Percentiles rank a stretch among this genome's conserved stretches.
Conservation (phyloP, 2,113 vertebrate genomes). For the Cygnus buccinator region DNA sequence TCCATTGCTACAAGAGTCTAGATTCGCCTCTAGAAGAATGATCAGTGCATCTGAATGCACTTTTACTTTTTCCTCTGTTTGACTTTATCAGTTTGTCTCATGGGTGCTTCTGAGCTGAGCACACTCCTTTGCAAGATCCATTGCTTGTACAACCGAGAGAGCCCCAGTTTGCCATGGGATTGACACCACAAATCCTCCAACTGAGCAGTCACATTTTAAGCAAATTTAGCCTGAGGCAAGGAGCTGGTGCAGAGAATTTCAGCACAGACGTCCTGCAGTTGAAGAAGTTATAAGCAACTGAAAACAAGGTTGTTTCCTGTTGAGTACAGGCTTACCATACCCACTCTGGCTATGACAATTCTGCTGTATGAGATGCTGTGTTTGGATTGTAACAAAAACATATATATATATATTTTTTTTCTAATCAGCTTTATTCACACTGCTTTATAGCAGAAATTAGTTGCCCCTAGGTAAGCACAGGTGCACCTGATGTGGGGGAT, state of each 20-base stretch:
- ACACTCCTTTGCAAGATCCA: background rate
- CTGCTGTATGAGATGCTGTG: too few relatives aligned
- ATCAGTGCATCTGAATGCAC: background rate
- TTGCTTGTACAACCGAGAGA: background rate
- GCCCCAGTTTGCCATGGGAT: background rate
- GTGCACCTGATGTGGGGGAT: background rate
- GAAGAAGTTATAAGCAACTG: background rate
- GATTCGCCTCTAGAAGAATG: background rate
- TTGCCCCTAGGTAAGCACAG: background rate
- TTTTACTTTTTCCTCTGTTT: background rate
- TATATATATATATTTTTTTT: background rate
- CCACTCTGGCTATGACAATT: accelerated
- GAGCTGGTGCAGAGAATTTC: background rate
- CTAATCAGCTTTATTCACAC: background rate
- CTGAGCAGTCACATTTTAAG: background rate
- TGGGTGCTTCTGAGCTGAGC: background rate
- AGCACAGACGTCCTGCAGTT: background rate
- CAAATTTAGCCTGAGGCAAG: background rate
- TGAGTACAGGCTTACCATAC: background rate
- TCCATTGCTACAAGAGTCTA: background rate
- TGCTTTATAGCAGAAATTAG: background rate
- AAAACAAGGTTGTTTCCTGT: background rate
- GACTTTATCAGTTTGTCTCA: background rate
- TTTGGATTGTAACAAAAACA: background rate
- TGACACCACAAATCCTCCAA: background rate